phyloP scores from a whole-genome alignment of 2,113 vertebrate species.

The Xenotilapia caudafasciata region DNA sequence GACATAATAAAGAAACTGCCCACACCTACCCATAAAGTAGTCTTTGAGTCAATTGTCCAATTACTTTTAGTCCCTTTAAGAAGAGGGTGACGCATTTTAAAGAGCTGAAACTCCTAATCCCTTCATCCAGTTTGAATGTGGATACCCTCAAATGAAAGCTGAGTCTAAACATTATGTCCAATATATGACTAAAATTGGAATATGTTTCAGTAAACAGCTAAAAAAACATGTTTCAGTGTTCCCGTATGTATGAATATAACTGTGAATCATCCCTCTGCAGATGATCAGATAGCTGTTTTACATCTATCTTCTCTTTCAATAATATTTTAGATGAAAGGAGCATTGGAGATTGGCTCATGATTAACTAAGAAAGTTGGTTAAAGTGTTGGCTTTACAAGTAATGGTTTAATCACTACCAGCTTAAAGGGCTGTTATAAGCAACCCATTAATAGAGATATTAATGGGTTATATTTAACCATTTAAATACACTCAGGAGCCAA shows the following conservation, averaged over 20 bases:
- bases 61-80: not conserved
- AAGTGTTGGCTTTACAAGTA: not conserved
- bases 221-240: fast-evolving
- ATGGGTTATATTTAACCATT: not conserved
- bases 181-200: not conserved
- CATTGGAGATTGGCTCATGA: not conserved
- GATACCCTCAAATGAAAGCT: not conserved
- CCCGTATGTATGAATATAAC: not conserved
- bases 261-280: not conserved
- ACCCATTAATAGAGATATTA: not conserved
- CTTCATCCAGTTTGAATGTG: not conserved
- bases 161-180: not conserved
- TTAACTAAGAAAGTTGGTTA: not conserved
- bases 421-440: not conserved
- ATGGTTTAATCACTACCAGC: not conserved
- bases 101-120: not conserved
- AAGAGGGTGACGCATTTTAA: not conserved
- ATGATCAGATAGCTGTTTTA: not conserved
- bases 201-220: not conserved
- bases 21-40: not conserved
- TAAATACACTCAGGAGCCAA: not conserved
- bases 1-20: not conserved
- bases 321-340: not conserved
- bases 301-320: not conserved
- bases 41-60: not conserved